These are phyloP conservation scores for Anhinga anhinga DNA, from an alignment of 2,113 vertebrate genomes.

Conservation along the genomic window DNA sequence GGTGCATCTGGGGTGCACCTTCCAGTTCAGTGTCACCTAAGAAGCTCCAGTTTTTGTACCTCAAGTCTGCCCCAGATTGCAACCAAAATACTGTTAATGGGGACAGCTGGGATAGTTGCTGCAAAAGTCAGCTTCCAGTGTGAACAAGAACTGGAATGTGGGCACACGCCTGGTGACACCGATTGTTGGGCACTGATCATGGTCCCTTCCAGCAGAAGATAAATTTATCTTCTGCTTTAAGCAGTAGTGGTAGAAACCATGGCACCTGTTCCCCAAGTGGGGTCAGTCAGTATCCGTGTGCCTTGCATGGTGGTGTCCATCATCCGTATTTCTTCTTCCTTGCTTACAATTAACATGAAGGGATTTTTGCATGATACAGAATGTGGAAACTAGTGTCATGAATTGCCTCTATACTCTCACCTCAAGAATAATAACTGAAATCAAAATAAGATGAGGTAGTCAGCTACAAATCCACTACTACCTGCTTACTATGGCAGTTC, in stretches of 20 bases:
- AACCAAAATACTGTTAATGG: background rate
- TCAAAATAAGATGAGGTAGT: background rate
- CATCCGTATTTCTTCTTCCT: background rate
- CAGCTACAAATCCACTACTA: background rate
- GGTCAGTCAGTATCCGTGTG: no score
- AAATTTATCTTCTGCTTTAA: background rate
- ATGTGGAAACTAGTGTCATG: background rate
- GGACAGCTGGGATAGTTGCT: background rate
- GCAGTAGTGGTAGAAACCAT: background rate
- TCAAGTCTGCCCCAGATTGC: background rate
- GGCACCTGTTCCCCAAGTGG: no score
- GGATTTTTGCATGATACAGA: background rate
- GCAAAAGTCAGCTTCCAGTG: background rate
- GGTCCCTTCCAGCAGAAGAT: background rate
- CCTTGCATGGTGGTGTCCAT: background rate
- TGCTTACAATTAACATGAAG: background rate
- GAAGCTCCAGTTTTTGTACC: background rate
- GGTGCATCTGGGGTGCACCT: background rate
- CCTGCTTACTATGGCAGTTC: background rate
- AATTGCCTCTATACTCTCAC: background rate
- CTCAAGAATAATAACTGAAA: background rate
- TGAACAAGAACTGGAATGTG: background rate
- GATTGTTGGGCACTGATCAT: rapidly evolving
- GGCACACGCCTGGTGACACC: no score
- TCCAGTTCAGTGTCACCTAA: no score